Evolutionary conservation across 2,797 vertebrate species (phyloP).

Genomic region (Pseudocheirus occidentalis): DNA sequence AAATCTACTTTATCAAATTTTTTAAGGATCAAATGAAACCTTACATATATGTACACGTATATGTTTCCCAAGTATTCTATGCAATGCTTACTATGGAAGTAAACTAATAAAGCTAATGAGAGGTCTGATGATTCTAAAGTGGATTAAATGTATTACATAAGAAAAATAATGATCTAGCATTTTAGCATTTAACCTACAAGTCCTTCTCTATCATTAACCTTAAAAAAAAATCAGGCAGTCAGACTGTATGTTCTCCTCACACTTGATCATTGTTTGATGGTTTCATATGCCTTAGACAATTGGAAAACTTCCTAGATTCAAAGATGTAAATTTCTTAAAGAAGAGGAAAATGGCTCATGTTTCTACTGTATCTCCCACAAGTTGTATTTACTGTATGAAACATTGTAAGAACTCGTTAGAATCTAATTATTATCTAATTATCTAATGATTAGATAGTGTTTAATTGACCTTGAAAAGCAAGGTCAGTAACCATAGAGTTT

Average conservation of each 20-base stretch:
- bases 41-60: not conserved
- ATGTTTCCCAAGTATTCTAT: not conserved
- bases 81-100: not conserved
- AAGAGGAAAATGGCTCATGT: not conserved
- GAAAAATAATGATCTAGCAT: not conserved
- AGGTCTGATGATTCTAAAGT: not conserved
- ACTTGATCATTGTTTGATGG: not conserved
- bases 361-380: not conserved
- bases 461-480: slow-evolving; percentile 13
- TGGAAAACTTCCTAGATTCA: not conserved
- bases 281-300: not conserved
- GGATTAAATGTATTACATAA: not conserved
- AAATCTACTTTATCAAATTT: not conserved
- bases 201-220: not conserved
- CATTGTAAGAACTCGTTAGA: slow-evolving; percentile 11
- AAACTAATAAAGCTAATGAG: not conserved
- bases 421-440: too few relatives aligned
- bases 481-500: not conserved
- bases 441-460: not conserved
- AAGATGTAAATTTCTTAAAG: not conserved
- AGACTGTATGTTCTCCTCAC: not conserved
- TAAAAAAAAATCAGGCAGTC: not conserved
- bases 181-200: not conserved
- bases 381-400: not conserved
- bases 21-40: not conserved